Evolutionary conservation across 2,888 invertebrate species (phyloP).

Genomic region (Netelia fuscicornis): DNA sequence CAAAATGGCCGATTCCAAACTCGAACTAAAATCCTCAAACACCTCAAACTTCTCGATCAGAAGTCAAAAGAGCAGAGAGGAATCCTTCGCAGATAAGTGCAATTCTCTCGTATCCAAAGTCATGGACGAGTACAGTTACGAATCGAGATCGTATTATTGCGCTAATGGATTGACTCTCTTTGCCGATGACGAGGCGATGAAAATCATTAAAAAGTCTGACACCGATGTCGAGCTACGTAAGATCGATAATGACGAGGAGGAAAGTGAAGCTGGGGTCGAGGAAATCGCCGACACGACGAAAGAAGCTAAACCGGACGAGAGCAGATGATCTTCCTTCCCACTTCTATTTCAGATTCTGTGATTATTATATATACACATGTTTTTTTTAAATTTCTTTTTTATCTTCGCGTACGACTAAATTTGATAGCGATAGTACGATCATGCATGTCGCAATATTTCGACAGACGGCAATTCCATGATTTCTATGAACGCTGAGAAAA

Average conservation of each 20-base stretch:
- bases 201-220: conserved; percentile 31
- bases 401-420: background rate
- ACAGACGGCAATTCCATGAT: no score
- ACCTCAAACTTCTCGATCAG: no score
- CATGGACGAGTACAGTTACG: conserved; percentile 58
- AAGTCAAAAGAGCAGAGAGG: background rate
- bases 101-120: conserved; percentile 45
- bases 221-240: background rate
- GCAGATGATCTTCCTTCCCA: conserved; percentile 33
- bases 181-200: conserved; percentile 15
- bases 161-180: conserved; percentile 20
- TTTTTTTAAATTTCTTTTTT: background rate
- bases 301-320: conserved; percentile 13
- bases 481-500: background rate
- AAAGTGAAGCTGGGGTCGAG: background rate
- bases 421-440: background rate
- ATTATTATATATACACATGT: conserved; percentile 17
- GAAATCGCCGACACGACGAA: conserved; percentile 12
- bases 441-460: no score
- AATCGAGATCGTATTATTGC: conserved; percentile 53
- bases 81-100: conserved; percentile 45
- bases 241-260: conserved; percentile 1
- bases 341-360: conserved; percentile 41
- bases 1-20: background rate
- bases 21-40: background rate